Evolutionary conservation across 2,797 vertebrate genomes (phyloP), one percentile per base, ranked within the genome.

Genomic region (Dendrocincla tyrannina): DNA sequence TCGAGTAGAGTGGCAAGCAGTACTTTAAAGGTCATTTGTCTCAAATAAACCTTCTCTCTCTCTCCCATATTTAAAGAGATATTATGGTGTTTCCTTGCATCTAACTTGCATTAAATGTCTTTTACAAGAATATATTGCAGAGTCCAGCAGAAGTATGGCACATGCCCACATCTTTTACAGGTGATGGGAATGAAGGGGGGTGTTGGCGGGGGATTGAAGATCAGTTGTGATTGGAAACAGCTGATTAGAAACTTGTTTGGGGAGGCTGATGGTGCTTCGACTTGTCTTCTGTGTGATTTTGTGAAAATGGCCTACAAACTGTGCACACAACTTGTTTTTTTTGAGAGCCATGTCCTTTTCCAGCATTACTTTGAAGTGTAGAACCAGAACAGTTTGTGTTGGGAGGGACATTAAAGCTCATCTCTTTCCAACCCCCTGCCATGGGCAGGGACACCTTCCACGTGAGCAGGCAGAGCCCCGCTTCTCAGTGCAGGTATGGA

Each of bases 11-110:
- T 92, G 82, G 62, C 94, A 84, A 68, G 93, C 74, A 74, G 55
- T 89, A 83, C 93, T 93, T 95, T 85, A 94, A 96, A 97, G 95
- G 96, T 97, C 93, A 91, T 89, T 96, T 69, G 62, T 96, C 92
- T 96, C 88, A 68, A 93, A 88, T 95, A 97, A 95, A 97, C 91
- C 88, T 94, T 76, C 41, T 72, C 63, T 90, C 63, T 90, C 77
- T 79, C 59, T 87, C 89, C 85, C 89, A 67, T 64, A 91, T 75
- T 77, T 94, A 68, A 90, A 91, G 94, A 89, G 56, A 62, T 41
- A 85, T 22, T 72, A 83, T 11, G 5, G 85, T 63, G 69, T 93
- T 95, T 82, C 85, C 52, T 72, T 92, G 62, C 64, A 44, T 63
- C 66, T 53, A 80, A 64, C 56, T 72, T 56, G 39, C 46, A 20